A percentile compares a stretch with the other conserved stretches of the same genome.
phyloP scores from a whole-genome alignment of 2,888 invertebrate species.

The Blomia tropicalis region DNA sequence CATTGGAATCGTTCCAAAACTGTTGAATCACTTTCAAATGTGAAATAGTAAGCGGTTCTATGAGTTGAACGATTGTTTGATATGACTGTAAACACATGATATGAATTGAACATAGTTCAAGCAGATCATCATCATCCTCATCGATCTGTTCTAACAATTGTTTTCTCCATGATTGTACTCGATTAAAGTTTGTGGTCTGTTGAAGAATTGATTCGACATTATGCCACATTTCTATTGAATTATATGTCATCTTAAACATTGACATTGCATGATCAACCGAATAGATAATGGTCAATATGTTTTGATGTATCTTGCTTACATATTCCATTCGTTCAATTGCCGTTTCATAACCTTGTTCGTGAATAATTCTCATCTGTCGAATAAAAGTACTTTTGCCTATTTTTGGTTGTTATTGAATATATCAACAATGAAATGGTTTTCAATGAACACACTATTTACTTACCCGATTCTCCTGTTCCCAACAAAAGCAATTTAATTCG shows the following conservation, averaged over 20 bases:
- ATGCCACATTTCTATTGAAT: conserved; percentile 32
- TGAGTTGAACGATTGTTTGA: conserved; percentile 43
- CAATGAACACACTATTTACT: background rate
- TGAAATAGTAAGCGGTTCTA: conserved; percentile 39
- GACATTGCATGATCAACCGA: conserved; percentile 30
- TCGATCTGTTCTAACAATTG: background rate
- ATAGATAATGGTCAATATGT: conserved; percentile 30
- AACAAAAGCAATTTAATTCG: conserved; percentile 29
- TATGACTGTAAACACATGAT: conserved; percentile 38
- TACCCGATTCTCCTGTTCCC: conserved; percentile 27
- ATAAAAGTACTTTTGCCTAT: conserved; percentile 30
- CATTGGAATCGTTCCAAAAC: conserved; percentile 32
- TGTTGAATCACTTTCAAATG: conserved; percentile 38
- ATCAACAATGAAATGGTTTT: background rate
- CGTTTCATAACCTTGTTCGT: conserved; percentile 40
- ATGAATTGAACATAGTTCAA: background rate
- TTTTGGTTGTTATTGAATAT: too few species aligned
- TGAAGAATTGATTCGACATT: conserved; percentile 36
- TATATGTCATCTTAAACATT: conserved; percentile 27
- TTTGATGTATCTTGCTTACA: conserved; percentile 29
- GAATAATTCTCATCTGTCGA: conserved; percentile 44
- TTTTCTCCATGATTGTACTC: background rate
- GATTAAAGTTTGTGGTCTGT: conserved; percentile 32
- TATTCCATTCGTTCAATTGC: conserved; percentile 29
- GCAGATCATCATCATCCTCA: background rate